These are phyloP conservation scores for Spisula solida DNA, from an alignment of 2,888 invertebrate species.

Conservation along the genomic window DNA sequence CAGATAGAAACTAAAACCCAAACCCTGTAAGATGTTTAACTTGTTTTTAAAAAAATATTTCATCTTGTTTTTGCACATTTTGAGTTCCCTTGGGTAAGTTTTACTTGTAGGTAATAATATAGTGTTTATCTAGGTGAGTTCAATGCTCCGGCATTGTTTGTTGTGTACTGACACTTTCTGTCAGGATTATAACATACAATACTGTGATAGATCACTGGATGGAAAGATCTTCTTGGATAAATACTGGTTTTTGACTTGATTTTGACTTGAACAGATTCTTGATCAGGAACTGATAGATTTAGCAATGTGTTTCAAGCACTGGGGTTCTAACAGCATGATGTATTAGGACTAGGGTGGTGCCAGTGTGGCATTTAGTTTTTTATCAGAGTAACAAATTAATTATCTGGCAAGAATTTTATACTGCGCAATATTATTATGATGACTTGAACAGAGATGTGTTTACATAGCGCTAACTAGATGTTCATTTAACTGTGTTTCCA, in stretches of 20 bases:
- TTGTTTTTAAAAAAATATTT: too few relatives aligned
- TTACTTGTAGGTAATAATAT: too few relatives aligned
- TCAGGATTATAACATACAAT: background rate
- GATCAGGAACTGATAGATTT: background rate
- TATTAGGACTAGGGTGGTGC: background rate
- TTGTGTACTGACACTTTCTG: background rate
- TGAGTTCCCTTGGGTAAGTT: too few relatives aligned
- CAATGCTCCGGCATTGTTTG: background rate
- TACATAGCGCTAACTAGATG: background rate
- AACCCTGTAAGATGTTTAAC: too few relatives aligned
- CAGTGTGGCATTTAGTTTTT: conserved; percentile 1
- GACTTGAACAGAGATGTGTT: background rate
- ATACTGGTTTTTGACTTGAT: background rate
- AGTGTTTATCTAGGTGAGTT: background rate
- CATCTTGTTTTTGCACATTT: too few relatives aligned
- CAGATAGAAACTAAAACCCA: too few relatives aligned
- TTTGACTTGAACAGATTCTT: background rate
- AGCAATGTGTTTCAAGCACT: background rate
- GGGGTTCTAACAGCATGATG: background rate
- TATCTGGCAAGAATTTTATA: conserved; percentile 12
- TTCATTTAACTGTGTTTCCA: background rate
- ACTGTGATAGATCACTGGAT: background rate
- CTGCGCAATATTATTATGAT: background rate
- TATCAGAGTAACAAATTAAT: background rate
- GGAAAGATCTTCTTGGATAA: background rate